Percentiles rank a stretch among this genome's conserved stretches.
Evolutionary conservation across 2,888 invertebrate species (phyloP).

Genomic region (Pammene aurita): DNA sequence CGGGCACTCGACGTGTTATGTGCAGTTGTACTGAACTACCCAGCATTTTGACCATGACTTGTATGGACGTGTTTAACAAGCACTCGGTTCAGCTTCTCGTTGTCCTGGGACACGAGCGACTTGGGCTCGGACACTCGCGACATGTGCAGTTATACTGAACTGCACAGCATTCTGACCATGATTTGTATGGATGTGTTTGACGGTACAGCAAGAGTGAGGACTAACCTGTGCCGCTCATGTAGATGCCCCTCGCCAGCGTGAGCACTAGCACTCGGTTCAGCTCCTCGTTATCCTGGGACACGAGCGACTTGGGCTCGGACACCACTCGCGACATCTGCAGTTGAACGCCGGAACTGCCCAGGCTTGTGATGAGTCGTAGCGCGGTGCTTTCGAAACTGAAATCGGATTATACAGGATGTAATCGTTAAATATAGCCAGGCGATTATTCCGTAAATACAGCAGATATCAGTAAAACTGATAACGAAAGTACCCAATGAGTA

Average conservation of each 20-base stretch:
- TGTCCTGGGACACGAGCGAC: too few species aligned
- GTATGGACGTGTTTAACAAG: too few species aligned
- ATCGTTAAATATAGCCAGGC: too few species aligned
- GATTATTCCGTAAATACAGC: too few species aligned
- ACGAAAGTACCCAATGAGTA: too few species aligned
- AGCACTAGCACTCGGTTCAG: conserved; percentile 96
- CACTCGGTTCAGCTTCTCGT: conserved; percentile 53
- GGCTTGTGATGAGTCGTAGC: conserved; percentile 91
- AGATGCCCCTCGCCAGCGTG: conserved; percentile 96
- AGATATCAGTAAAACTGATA: neutral
- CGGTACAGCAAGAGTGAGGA: neutral
- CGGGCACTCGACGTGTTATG: too few species aligned
- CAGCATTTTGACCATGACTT: too few species aligned
- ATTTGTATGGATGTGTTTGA: too few species aligned
- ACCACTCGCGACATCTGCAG: conserved; percentile 95
- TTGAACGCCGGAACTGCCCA: conserved; percentile 97
- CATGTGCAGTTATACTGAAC: too few species aligned
- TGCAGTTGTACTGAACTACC: too few species aligned
- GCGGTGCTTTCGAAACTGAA: conserved; percentile 94
- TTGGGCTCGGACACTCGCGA: too few species aligned
- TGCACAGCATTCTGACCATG: too few species aligned
- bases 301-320: conserved; percentile 95
- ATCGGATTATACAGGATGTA: neutral
- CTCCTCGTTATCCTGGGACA: conserved; percentile 97
- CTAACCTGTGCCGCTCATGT: conserved; percentile 92